A percentile compares a stretch with the other conserved stretches of the same genome.
Evolutionary conservation across 2,888 invertebrate species (phyloP).

Genomic region (Carpatolechia fugitivella): DNA sequence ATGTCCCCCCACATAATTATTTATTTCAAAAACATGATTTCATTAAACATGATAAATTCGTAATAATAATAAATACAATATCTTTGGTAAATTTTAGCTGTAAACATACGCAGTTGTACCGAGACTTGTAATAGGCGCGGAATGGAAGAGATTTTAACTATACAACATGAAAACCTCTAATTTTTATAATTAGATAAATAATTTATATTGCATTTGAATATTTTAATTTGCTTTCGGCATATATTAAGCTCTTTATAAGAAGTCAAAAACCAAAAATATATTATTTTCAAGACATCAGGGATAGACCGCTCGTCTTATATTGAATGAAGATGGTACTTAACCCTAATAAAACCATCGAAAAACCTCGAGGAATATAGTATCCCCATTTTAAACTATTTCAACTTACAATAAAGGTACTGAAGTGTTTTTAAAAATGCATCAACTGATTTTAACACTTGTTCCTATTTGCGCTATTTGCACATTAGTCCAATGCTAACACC

Average conservation of each 20-base stretch:
- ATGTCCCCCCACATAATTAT: too few relatives aligned
- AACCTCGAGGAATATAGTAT: too few relatives aligned
- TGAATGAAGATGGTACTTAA: too few relatives aligned
- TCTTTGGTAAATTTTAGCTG: neutral
- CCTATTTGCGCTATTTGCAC: neutral
- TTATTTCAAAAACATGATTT: neutral
- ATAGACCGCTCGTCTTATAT: too few relatives aligned
- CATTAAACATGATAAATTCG: neutral
- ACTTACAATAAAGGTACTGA: neutral
- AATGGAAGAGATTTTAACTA: neutral
- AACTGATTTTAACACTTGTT: neutral
- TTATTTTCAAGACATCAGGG: too few relatives aligned
- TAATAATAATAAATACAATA: neutral
- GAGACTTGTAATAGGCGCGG: neutral
- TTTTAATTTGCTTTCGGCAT: slow-evolving; percentile 14
- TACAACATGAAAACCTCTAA: slow-evolving; percentile 37
- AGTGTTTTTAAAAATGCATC: neutral
- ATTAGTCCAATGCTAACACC: too few relatives aligned
- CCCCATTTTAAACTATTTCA: too few relatives aligned
- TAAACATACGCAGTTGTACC: neutral
- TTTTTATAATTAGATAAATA: slow-evolving; percentile 31
- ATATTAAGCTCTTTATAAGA: too few relatives aligned
- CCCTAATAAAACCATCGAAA: too few relatives aligned
- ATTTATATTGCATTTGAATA: slow-evolving; percentile 25
- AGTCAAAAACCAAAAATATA: too few relatives aligned